Evolutionary conservation across 2,113 vertebrate species (phyloP).

Genomic region (Crypturellus undulatus): DNA sequence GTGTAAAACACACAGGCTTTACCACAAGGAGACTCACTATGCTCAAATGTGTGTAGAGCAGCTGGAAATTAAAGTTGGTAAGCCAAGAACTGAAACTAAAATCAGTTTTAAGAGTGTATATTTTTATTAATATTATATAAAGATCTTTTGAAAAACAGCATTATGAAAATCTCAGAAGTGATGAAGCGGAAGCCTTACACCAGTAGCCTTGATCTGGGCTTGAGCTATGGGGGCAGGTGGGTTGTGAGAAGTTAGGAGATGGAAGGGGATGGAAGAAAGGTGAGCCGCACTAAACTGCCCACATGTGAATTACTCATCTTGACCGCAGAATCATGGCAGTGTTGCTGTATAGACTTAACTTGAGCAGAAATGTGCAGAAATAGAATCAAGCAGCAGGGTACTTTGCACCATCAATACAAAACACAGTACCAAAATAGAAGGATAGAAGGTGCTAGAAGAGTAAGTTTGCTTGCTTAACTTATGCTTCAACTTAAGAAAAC

Average conservation of each 20-base stretch:
- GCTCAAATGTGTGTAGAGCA: not conserved
- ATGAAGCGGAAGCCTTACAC: not conserved
- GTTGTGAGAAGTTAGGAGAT: not conserved
- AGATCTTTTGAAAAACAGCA: not conserved
- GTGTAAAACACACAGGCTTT: slow-evolving; percentile 13
- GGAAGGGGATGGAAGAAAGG: not conserved
- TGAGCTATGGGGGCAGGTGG: not conserved
- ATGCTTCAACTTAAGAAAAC: not conserved
- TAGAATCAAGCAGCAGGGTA: not conserved
- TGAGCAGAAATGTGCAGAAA: not conserved
- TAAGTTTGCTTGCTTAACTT: not conserved
- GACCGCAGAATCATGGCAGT: not conserved
- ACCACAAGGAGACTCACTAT: not conserved
- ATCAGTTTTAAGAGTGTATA: not conserved
- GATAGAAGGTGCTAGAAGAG: not conserved
- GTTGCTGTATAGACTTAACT: not conserved
- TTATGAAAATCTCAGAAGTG: not conserved
- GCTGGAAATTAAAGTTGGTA: not conserved
- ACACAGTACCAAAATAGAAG: not conserved
- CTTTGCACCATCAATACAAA: no score
- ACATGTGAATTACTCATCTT: not conserved
- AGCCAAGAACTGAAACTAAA: not conserved
- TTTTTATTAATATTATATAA: not conserved
- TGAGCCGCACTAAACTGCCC: not conserved
- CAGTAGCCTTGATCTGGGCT: not conserved